Conservation (phyloP, 2,797 vertebrate species). For the Heterohyrax brucei region DNA sequence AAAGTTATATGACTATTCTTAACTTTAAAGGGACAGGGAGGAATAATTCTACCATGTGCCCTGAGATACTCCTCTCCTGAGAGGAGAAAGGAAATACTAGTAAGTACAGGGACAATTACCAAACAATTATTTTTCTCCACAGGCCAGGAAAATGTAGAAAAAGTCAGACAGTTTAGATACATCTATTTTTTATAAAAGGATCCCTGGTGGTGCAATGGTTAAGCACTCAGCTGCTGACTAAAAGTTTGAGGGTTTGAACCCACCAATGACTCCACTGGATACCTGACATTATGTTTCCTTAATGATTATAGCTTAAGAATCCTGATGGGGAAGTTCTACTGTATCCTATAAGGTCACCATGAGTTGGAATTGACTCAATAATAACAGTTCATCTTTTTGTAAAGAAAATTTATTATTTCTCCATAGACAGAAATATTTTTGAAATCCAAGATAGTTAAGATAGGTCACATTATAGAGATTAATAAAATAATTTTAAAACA, state of each 20-base stretch:
- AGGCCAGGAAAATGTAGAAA: not conserved
- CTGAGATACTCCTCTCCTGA: not conserved
- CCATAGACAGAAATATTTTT: slow-evolving; percentile 22
- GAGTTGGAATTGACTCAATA: not conserved
- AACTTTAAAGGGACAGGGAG: slow-evolving; percentile 37
- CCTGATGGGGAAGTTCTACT: not conserved
- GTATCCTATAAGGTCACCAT: not conserved
- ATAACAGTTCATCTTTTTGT: not conserved
- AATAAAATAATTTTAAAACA: slow-evolving; percentile 63
- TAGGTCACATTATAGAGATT: not conserved
- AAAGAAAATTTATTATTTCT: slow-evolving; percentile 23
- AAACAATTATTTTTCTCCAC: not conserved
- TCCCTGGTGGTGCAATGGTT: not conserved
- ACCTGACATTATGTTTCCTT: not conserved
- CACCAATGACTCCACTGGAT: not conserved
- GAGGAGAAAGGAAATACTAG: not conserved
- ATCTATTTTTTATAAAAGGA: not conserved
- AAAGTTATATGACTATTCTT: not conserved
- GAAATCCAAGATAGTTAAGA: slow-evolving; percentile 6
- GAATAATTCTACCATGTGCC: not conserved
- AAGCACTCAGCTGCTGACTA: not conserved
- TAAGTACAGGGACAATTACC: not conserved
- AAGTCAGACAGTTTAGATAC: not conserved
- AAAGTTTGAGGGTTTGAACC: not conserved
- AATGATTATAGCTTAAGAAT: not conserved